These are phyloP conservation scores for Daboia siamensis DNA, from an alignment of 2,113 vertebrate genomes.

Conservation along the genomic window DNA sequence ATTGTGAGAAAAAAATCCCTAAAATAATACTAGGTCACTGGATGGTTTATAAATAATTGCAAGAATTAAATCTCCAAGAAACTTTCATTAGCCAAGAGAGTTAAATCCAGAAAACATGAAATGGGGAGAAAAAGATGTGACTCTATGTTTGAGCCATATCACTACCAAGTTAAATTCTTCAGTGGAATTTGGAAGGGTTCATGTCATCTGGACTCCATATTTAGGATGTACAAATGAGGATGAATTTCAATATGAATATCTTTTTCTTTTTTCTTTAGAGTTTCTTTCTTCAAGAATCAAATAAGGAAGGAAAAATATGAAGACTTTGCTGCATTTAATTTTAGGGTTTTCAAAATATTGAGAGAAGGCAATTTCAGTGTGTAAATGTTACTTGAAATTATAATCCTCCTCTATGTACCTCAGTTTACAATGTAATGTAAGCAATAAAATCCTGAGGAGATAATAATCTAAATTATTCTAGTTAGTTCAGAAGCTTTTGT, in stretches of 20 bases:
- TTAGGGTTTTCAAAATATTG: background rate
- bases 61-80: background rate
- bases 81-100: background rate
- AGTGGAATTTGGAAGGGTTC: background rate
- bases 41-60: background rate
- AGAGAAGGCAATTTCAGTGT: background rate
- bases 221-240: background rate
- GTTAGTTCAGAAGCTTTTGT: background rate
- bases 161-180: background rate
- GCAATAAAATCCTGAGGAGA: background rate
- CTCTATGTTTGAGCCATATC: background rate
- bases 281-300: background rate
- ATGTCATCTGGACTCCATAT: background rate
- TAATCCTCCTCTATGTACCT: background rate
- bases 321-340: background rate
- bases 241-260: background rate
- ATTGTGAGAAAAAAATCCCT: background rate
- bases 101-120: background rate
- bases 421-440: background rate
- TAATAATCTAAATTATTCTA: background rate
- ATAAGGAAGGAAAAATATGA: background rate
- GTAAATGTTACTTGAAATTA: background rate
- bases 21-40: background rate
- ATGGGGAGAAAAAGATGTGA: background rate
- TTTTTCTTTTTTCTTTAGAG: background rate